Conservation (phyloP, 2,113 vertebrate genomes). For the Pygoscelis adeliae region DNA sequence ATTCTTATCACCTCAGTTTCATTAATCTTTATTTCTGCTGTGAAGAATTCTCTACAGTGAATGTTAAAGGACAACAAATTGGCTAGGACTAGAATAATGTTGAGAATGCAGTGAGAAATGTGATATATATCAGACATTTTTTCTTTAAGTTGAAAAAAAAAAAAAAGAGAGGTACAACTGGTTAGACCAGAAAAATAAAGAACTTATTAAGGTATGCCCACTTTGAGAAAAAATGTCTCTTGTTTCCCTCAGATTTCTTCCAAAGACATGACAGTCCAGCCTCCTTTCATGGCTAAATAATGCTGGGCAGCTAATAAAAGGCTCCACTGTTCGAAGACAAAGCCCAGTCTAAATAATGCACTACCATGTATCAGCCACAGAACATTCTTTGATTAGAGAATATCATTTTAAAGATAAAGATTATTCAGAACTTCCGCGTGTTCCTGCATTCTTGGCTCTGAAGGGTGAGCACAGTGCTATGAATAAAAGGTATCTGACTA, state of each 20-base stretch:
- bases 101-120: background rate
- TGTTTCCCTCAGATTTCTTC: background rate
- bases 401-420: background rate
- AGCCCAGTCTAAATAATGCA: background rate
- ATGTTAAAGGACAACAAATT: background rate
- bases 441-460: background rate
- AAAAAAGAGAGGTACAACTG: accelerated
- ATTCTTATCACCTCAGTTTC: background rate
- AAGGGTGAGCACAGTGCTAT: background rate
- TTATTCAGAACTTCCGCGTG: background rate
- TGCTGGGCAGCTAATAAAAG: background rate
- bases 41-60: background rate
- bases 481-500: background rate
- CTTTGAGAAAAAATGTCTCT: background rate
- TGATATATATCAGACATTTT: background rate
- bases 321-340: background rate
- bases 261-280: background rate
- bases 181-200: background rate
- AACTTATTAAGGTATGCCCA: background rate
- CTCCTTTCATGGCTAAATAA: background rate
- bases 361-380: background rate
- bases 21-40: background rate
- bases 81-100: background rate
- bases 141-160: background rate
- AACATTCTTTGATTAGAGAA: background rate